Evolutionary conservation across 2,797 vertebrate species (phyloP), one percentile per base, ranked within the genome.

Genomic region (Cuculus canorus): DNA sequence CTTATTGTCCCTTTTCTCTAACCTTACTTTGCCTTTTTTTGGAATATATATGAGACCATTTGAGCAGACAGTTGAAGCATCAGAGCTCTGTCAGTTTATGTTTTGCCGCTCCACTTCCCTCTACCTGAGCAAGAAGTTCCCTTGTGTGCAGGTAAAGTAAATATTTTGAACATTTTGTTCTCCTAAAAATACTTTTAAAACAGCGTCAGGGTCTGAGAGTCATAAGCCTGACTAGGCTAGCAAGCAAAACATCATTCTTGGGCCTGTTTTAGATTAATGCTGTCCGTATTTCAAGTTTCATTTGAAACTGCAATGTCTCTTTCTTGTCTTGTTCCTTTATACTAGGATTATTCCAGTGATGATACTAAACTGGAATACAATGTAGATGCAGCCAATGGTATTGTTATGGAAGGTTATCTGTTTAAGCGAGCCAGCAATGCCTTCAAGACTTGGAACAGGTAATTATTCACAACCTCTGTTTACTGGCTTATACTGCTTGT

Each of bases 381-480:
- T 96, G 98, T 99, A 90, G 99, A 99, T 70, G 98, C 99, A 87
- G 98, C 99, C 86, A 99, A 98, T 82, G 99, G 99, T 96, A 99
- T 99, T 83, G 99, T 99, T 89, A 99, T 99, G 99, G 99, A 99
- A 97, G 99, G 99, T 45, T 99, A 99, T 97, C 98, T 99, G 45
- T 99, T 99, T 95, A 99, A 99, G 96, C 98, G 99, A 94, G 99
- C 99, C 98, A 99, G 99, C 98, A 99, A 99, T 73, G 99, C 99
- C 93, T 99, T 99, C 98, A 99, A 99, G 98, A 99, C 99, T 57
- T 99, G 99, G 99, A 99, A 99, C 98, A 99, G 99, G 99, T 99
- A 97, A 98, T 82, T 63, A 65, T 47, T 59, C 45, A 71, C 33
- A 83, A 56, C 10, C 6, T 76, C 52, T 76, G 2, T 76, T 84